Percentiles rank a stretch among this genome's conserved stretches.
These are phyloP conservation scores for Drosophila setosimentum DNA, from an alignment of 2,888 invertebrate species.

Conservation along the genomic window DNA sequence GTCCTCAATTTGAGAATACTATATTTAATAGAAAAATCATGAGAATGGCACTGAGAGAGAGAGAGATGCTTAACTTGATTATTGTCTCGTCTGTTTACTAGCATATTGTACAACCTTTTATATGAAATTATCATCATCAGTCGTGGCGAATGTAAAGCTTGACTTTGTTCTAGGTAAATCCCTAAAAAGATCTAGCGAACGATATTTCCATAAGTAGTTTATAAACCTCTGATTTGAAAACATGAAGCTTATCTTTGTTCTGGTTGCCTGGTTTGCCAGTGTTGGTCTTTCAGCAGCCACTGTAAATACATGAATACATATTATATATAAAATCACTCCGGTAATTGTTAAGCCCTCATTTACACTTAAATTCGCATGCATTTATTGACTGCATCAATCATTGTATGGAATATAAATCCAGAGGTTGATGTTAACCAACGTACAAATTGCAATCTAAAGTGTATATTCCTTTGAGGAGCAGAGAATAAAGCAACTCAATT, in stretches of 20 bases:
- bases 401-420: background rate
- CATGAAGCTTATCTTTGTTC: background rate
- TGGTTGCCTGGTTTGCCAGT: background rate
- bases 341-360: background rate
- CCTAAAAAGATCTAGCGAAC: background rate
- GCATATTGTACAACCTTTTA: background rate
- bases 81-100: background rate
- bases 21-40: too few relatives aligned
- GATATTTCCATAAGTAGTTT: background rate
- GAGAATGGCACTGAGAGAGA: too few relatives aligned
- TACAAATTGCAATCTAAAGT: background rate
- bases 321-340: background rate
- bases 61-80: background rate
- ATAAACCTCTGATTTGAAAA: background rate
- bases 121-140: background rate
- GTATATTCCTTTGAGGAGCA: background rate
- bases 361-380: background rate
- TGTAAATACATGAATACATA: background rate
- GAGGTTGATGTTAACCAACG: background rate
- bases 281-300: background rate
- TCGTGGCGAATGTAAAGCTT: background rate
- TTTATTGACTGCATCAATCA: background rate
- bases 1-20: too few relatives aligned
- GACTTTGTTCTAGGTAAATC: accelerated
- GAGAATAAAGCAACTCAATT: background rate